phyloP scores from a whole-genome alignment of 2,888 invertebrate species.

The Eilema caniola region DNA sequence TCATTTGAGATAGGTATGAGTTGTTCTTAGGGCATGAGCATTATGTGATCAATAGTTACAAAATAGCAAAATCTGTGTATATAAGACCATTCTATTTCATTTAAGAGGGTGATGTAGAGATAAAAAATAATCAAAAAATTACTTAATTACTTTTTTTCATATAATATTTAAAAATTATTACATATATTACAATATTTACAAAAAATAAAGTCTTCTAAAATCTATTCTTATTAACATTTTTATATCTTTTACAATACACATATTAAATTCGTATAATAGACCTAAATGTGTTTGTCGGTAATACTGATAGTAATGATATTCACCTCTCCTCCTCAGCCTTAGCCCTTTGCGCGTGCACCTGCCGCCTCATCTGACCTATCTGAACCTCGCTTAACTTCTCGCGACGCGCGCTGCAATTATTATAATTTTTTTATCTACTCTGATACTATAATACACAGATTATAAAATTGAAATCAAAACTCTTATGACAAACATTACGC shows the following conservation, averaged over 20 bases:
- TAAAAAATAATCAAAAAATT: background rate
- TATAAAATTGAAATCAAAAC: too few species aligned
- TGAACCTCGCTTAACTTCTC: constrained; percentile 93
- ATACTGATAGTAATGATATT: constrained; percentile 52
- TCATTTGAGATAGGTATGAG: background rate
- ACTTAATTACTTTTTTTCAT: background rate
- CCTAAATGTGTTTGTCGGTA: background rate
- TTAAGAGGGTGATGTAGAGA: background rate
- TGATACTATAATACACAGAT: too few species aligned
- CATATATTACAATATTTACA: constrained; percentile 4
- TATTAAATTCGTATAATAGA: background rate
- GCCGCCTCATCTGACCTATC: constrained; percentile 93
- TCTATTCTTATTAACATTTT: background rate
- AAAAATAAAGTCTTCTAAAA: background rate
- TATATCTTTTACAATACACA: background rate
- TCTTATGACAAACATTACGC: too few species aligned
- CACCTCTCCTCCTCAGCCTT: constrained; percentile 95
- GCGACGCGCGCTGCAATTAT: constrained; percentile 83
- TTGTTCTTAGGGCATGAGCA: background rate
- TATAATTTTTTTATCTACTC: constrained; percentile 12
- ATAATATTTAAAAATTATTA: background rate
- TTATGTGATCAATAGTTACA: background rate
- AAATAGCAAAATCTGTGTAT: background rate
- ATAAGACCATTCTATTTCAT: background rate
- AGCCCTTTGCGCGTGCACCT: constrained; percentile 92